Evolutionary conservation across 2,797 vertebrate species (phyloP).

Genomic region (Choloepus didactylus): DNA sequence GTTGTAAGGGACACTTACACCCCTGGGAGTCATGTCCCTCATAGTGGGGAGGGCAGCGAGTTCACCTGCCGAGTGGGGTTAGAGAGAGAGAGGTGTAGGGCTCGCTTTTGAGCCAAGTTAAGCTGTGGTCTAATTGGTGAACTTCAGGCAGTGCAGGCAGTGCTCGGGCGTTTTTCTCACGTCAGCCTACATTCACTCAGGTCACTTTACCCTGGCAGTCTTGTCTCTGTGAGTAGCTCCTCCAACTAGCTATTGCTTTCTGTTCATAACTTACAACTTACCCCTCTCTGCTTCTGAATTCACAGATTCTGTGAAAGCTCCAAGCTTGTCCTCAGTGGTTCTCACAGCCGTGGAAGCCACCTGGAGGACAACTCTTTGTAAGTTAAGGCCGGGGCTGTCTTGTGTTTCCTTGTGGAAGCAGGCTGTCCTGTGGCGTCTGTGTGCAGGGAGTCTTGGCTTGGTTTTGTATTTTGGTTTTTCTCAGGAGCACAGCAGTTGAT

Average conservation of each 20-base stretch:
- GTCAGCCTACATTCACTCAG: not conserved
- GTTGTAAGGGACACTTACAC: too few species aligned
- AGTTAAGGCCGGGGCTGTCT: rapidly evolving
- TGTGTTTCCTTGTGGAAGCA: not conserved
- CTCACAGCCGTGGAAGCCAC: not conserved
- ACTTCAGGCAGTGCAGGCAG: too few species aligned
- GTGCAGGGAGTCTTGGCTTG: not conserved
- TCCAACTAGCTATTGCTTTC: not conserved
- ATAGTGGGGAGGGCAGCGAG: too few species aligned
- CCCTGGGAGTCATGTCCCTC: too few species aligned
- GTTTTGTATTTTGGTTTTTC: not conserved
- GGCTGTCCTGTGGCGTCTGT: rapidly evolving
- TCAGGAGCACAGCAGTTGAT: not conserved
- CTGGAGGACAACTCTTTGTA: not conserved
- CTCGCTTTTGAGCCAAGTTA: not conserved
- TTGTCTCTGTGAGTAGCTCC: too few species aligned
- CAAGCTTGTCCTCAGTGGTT: not conserved
- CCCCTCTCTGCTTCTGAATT: not conserved
- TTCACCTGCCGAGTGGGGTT: too few species aligned
- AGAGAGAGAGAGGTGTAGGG: too few species aligned
- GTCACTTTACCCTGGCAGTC: not conserved
- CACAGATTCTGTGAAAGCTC: rapidly evolving
- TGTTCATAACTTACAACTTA: not conserved
- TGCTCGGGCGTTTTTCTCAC: not conserved
- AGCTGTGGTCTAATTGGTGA: not conserved